Base-by-base conservation (phyloP, 2,113 vertebrate species). In the Saguinus midas region DNA sequence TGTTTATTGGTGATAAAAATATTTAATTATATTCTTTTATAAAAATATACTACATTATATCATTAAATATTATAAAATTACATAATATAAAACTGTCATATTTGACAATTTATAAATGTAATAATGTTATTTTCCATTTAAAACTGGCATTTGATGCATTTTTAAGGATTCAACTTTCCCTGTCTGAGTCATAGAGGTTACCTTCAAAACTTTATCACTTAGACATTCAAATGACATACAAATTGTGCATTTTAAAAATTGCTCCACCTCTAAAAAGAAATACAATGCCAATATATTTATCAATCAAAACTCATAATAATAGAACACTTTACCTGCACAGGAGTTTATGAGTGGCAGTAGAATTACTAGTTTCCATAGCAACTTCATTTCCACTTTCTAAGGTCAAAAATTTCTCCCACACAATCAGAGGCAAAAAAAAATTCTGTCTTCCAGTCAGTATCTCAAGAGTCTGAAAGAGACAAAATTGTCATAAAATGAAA, bases 291-390 rank as follows among this genome's bases (percentile, higher is more conserved):
- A 98, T 98, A 98, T 97, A 98, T 98, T 99, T 98, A 98, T 99
- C 98, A 98, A 99, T 99, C 98, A 99, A 98, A 98, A 98, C 96
- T 94, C 96, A 98, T 98, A 98, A 98, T 91, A 98, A 98, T 93
- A 98, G 98, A 97, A 98, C 91, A 95, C 97, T 98, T 99, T 99
- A 99, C 99, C 99, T 99, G 99, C 97, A 96, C 98, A 99, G 98
- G 98, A 99, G 97, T 98, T 98, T 98, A 99, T 99, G 99, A 99
- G 98, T 99, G 99, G 99, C 99, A 99, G 99, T 98, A 99, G 99
- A 98, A 99, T 99, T 99, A 99, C 98, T 98, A 99, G 99, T 99
- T 99, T 99, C 99, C 99, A 99, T 99, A 99, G 99, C 99, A 99
- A 99, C 99, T 98, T 97, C 99, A 99, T 99, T 98, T 99, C 99